Evolutionary conservation across 1,140 invertebrate species (phyloP).

Genomic region (Apis dorsata): DNA sequence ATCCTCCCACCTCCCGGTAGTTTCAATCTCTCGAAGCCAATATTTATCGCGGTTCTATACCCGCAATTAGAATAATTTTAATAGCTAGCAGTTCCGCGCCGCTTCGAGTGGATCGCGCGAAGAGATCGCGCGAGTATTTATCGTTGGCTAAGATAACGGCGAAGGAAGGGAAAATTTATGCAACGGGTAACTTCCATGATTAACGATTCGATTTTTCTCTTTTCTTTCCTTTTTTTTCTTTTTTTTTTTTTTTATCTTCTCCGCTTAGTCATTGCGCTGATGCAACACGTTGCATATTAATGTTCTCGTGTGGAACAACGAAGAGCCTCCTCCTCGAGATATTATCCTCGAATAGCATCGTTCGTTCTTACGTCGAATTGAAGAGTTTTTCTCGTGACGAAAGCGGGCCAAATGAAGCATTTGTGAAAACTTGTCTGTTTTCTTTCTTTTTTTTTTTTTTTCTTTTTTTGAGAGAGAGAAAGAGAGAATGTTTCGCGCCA

Average conservation of each 20-base stretch:
- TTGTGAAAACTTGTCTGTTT: no score
- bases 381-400: no score
- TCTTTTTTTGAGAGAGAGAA: no score
- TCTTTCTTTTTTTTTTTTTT: no score
- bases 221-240: no score
- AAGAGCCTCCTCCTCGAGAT: neutral
- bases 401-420: no score
- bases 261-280: neutral
- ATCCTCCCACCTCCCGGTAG: constrained; percentile 18
- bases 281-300: neutral
- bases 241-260: no score
- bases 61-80: constrained; percentile 18
- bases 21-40: neutral
- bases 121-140: constrained; percentile 9
- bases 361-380: neutral
- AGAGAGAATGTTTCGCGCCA: neutral
- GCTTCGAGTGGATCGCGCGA: neutral
- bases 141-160: neutral
- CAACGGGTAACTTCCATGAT: neutral
- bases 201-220: neutral
- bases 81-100: neutral
- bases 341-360: neutral
- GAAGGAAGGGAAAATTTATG: neutral
- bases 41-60: constrained; percentile 1
- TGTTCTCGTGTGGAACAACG: neutral